Evolutionary conservation across 2,113 vertebrate species (phyloP), one percentile per base, ranked within the genome.

Genomic region (Chelonoidis abingdonii): DNA sequence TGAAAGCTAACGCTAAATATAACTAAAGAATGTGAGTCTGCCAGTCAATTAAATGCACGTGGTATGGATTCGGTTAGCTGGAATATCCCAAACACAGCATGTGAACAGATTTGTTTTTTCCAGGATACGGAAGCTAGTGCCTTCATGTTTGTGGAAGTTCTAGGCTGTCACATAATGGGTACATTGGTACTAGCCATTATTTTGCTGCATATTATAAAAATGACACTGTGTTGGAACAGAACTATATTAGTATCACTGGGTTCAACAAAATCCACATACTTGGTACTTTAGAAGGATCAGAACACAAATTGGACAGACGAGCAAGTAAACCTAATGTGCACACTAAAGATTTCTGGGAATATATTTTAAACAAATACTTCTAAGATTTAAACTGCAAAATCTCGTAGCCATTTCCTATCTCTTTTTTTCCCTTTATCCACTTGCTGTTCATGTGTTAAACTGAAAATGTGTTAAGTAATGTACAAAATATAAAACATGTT

Each of bases 311-410:
- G 81, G 75, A 14, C 31, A 81, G 52, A 6, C 10, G 19, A 49
- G 10, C 24, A 49, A 84, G 72, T 80, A 31, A 19, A 35, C 72
- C 41, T 29, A 47, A 47, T 84, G 95, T 95, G 76, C 59, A 93
- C 85, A 87, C 27, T 25, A 93, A 89, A 72, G 52, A 8, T 29
- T 57, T 57, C 81, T 91, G 52, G 87, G 29, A 53, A 11, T 86
- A 57, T 88, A 19, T 88, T 96, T 52, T 12, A 69, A 89, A 84
- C 87, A 94, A 27, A 47, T 41, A 47, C 38, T 44, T 12, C 41
- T 47, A 78, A 78, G 87, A 86, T 96, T 88, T 57, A 83, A 82
- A 91, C 29, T 9, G 8, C 80, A 89, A 72, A 95, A 88, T 94
- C 56, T 62, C 94, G 25, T 84, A 21, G 86, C 53, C 24, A 14